phyloP scores from a whole-genome alignment of 1,140 invertebrate species.

The Laodelphax striatellus region DNA sequence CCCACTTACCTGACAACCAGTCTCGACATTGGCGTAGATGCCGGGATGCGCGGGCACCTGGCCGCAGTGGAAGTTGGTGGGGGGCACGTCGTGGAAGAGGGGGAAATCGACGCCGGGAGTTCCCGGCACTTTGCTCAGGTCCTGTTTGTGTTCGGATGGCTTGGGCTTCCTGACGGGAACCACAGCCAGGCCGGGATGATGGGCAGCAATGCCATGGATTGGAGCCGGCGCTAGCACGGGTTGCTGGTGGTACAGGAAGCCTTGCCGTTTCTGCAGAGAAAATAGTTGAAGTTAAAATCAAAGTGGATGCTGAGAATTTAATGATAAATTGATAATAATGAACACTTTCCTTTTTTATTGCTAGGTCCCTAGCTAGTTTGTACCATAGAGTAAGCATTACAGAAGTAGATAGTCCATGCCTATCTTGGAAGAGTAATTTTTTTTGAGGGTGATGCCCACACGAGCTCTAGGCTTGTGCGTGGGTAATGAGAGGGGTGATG shows the following conservation, averaged over 20 bases:
- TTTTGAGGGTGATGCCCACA: too few species aligned
- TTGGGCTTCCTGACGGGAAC: background rate
- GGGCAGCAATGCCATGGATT: background rate
- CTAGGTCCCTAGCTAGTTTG: too few species aligned
- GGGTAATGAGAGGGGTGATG: too few species aligned
- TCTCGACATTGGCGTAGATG: constrained; percentile 79
- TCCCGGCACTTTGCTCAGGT: constrained; percentile 66
- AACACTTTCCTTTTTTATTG: too few species aligned
- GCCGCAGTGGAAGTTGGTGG: constrained; percentile 65
- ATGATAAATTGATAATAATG: too few species aligned
- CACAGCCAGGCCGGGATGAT: background rate
- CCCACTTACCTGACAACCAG: constrained; percentile 78
- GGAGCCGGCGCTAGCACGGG: background rate
- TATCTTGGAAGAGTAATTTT: too few species aligned
- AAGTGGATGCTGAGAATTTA: too few species aligned
- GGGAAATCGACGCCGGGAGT: constrained; percentile 65
- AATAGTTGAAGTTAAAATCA: too few species aligned
- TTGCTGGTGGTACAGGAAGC: background rate
- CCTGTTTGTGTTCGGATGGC: constrained; percentile 34
- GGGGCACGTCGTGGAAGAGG: constrained; percentile 58
- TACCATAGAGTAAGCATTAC: too few species aligned
- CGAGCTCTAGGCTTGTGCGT: too few species aligned
- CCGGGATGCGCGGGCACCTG: constrained; percentile 63
- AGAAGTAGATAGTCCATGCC: too few species aligned
- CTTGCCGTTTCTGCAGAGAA: too few species aligned